phyloP scores from a whole-genome alignment of 1,140 invertebrate genomes.

The Hormaphis cornu region DNA sequence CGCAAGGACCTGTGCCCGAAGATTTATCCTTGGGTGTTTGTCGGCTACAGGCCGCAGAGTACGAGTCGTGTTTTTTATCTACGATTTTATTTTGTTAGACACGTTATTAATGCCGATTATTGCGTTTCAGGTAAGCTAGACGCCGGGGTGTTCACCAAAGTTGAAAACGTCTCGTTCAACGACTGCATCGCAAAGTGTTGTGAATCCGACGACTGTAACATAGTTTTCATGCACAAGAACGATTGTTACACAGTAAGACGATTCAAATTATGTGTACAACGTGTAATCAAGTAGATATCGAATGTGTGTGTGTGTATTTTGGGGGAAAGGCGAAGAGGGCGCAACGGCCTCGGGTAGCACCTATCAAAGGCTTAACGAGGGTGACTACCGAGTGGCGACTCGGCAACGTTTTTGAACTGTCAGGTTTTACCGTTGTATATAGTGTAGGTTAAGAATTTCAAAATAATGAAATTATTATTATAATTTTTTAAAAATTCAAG shows the following conservation, averaged over 20 bases:
- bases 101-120: no score
- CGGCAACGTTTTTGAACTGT: no score
- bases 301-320: no score
- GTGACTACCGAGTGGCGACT: no score
- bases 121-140: slow-evolving; percentile 47
- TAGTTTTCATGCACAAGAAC: slow-evolving; percentile 63
- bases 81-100: background rate
- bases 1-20: slow-evolving; percentile 34
- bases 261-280: background rate
- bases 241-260: slow-evolving; percentile 61
- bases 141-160: slow-evolving; percentile 52
- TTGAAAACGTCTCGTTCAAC: slow-evolving; percentile 47
- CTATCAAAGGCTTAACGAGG: no score
- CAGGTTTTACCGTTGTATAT: no score
- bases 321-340: no score
- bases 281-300: background rate
- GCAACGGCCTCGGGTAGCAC: no score
- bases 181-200: slow-evolving; percentile 67
- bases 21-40: slow-evolving; percentile 32
- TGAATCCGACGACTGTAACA: slow-evolving; percentile 55
- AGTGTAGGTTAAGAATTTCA: no score
- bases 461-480: no score
- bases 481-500: no score
- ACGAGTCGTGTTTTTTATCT: slow-evolving; percentile 38
- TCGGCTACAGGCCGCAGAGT: slow-evolving; percentile 26